Evolutionary conservation across 2,888 invertebrate species (phyloP), one percentile per base, ranked within the genome.

Genomic region (Morpho achilles): DNA sequence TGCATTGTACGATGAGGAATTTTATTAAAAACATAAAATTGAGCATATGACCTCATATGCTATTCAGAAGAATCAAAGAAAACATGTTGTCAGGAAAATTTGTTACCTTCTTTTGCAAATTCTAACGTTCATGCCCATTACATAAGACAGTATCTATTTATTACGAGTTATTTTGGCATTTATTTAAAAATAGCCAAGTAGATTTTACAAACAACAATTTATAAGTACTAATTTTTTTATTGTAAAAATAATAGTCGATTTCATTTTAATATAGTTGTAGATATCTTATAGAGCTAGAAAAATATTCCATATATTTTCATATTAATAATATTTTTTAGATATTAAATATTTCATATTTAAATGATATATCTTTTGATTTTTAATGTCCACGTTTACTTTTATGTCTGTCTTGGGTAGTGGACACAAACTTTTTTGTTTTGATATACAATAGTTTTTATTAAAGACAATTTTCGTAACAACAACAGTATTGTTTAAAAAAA

Each of bases 401-500:
- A 16, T 16, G 16, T 16, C 4, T 7, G 40, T 50, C 40, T n/a
- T n/a, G 42, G 10, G 16, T 50, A 8, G 50, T 50, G 50, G 41
- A 41, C 16, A 50, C n/a, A 50, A 50, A 41, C 41, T 8, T 8
- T n/a, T 7, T 8, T 40, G 3, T 10, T 10, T 7, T 7, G 2
- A 42, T 7, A n/a, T 3, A 42, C 22, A 41, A 10, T n/a, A 9
- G 10, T 23, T 23, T 2, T 10, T 22, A 8, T 22, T 23, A 7
- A 44, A 2, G 16, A 39, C 5, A 32, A 48, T 56, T 66, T 64
- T 64, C 64, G 58, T 58, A 60, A 64, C 64, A 66, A 66, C 60
- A 54, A 42, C 1, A 52, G 42, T 9, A 53, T 8, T n/a, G 32
- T 56, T 51, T 53, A 53, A 58, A 51, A 56, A 55, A 62, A 58